phyloP scores from a whole-genome alignment of 2,113 vertebrate species.

The Geococcyx californianus region DNA sequence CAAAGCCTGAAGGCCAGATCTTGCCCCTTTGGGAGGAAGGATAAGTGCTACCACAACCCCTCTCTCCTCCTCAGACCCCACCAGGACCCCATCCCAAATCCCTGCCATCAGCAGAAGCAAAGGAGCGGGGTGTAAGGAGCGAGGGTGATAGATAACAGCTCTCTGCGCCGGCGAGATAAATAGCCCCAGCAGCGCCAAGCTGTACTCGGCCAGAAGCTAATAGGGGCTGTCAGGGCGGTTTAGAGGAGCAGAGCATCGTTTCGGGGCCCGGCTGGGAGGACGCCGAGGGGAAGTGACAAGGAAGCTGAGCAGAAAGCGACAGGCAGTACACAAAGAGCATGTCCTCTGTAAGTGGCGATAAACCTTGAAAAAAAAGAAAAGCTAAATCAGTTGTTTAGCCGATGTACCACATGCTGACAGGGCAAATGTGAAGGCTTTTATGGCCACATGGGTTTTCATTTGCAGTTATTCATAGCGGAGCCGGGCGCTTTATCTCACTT shows the following conservation, averaged over 20 bases:
- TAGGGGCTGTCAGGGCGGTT: constrained; percentile 50
- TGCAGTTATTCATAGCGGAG: constrained; percentile 72
- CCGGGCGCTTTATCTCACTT: constrained; percentile 75
- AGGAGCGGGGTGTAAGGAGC: background rate
- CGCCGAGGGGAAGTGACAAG: constrained; percentile 68
- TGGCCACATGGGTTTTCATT: constrained; percentile 69
- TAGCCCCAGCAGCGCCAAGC: constrained; percentile 51
- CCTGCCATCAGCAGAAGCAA: constrained; percentile 18
- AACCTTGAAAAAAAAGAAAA: constrained; percentile 57
- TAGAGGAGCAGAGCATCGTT: constrained; percentile 59
- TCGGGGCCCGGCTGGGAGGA: constrained; percentile 29
- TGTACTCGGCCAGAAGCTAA: constrained; percentile 48
- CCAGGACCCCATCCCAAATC: constrained; percentile 15
- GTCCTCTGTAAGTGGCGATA: constrained; percentile 79
- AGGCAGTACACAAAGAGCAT: constrained; percentile 72
- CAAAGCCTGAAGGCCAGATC: background rate
- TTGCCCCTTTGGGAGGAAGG: background rate
- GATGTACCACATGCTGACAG: constrained; percentile 74
- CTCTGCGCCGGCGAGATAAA: constrained; percentile 77
- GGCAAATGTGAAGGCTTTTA: constrained; percentile 73
- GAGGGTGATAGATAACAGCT: constrained; percentile 28
- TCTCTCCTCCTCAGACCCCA: background rate
- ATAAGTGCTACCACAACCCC: background rate
- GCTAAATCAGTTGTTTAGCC: constrained; percentile 71
- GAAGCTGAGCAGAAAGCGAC: constrained; percentile 68